phyloP scores from a whole-genome alignment of 35 echinoderm and acorn worm genomes.

The Ophiothrix spiculata region DNA sequence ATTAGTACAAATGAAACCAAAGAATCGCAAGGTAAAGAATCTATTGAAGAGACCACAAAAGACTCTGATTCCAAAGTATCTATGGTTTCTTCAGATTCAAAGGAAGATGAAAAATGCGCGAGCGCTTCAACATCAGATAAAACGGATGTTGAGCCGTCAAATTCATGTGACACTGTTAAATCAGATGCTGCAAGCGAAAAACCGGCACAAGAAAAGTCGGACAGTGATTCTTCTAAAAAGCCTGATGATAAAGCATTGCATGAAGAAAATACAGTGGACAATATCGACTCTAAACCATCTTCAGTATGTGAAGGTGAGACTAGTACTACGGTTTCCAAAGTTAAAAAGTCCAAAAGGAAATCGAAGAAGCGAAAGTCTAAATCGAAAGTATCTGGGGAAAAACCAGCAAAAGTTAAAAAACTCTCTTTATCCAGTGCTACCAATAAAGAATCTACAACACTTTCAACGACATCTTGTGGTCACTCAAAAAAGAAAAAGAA shows the following conservation, averaged over 20 bases:
- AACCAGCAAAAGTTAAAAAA: background rate
- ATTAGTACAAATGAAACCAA: too few species aligned
- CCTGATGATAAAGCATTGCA: too few species aligned
- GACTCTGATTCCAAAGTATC: background rate
- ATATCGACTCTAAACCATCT: background rate
- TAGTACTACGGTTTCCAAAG: too few species aligned
- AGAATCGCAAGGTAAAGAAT: too few species aligned
- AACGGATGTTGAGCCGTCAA: background rate
- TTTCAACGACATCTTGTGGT: background rate
- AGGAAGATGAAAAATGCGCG: background rate
- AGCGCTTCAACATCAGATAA: background rate
- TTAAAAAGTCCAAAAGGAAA: background rate
- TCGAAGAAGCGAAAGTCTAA: background rate
- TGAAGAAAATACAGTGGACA: background rate
- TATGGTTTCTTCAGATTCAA: background rate
- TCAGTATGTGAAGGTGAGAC: too few species aligned
- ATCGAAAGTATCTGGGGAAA: background rate
- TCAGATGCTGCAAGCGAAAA: background rate
- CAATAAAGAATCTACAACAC: background rate
- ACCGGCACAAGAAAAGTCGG: background rate
- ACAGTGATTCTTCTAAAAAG: background rate
- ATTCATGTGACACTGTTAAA: background rate
- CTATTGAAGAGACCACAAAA: background rate
- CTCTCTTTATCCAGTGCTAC: too few species aligned
- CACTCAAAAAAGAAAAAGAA: background rate